These are phyloP conservation scores for Hippoglossus stenolepis DNA, from an alignment of 2,113 vertebrate species.

Conservation along the genomic window DNA sequence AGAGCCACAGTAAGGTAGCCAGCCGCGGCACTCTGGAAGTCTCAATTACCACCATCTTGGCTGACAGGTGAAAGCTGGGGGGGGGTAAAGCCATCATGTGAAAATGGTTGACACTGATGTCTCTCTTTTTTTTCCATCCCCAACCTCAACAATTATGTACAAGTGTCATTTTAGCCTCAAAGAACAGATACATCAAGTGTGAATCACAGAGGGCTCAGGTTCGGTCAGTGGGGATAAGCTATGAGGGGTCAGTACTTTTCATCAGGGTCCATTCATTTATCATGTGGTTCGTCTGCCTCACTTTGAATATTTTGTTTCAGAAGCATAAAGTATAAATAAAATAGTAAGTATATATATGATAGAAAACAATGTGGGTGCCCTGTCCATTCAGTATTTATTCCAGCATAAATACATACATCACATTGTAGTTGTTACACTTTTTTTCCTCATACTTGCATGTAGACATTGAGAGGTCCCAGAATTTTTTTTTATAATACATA, in stretches of 20 bases:
- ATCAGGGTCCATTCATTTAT: conserved; percentile 34
- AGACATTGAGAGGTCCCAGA: too few species aligned
- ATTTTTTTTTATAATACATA: too few species aligned
- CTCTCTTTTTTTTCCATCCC: conserved; percentile 69
- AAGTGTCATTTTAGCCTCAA: conserved; percentile 75
- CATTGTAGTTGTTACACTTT: too few species aligned
- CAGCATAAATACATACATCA: background rate
- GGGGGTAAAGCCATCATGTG: conserved; percentile 52
- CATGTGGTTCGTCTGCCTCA: too few species aligned
- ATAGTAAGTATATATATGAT: background rate
- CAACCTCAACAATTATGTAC: conserved; percentile 77
- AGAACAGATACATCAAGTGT: conserved; percentile 72
- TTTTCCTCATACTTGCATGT: too few species aligned
- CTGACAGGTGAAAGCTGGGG: conserved; percentile 78
- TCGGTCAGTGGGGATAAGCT: conserved; percentile 41
- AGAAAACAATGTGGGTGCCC: background rate
- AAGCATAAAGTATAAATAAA: background rate
- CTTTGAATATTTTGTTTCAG: too few species aligned
- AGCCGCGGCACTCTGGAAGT: conserved; percentile 84
- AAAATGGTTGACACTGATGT: conserved; percentile 81
- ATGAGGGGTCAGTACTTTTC: conserved; percentile 46
- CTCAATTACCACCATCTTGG: conserved; percentile 89
- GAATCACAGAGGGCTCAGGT: conserved; percentile 62
- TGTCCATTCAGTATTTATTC: background rate
- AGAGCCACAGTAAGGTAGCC: conserved; percentile 87